Base-by-base conservation (phyloP, 2,113 vertebrate species). In the Toxotes jaculatrix region DNA sequence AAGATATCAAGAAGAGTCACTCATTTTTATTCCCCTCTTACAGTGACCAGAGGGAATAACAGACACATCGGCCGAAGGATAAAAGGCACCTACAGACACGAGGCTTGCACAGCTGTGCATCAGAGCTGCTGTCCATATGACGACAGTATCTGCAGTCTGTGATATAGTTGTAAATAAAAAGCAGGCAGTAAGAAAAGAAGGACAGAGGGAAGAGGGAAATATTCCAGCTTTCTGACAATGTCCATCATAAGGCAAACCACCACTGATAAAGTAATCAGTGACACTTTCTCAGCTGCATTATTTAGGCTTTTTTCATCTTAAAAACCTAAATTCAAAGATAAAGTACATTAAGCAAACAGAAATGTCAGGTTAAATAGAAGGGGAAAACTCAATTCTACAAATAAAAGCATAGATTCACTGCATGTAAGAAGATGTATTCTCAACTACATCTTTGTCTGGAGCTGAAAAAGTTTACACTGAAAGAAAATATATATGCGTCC, bases 1-100 rank as follows among this genome's bases (percentile, higher is more conserved):
- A 83, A 85, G 61, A 75, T 21, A 73, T 87, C 73, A 79, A 75
- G 80, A 82, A 21, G 82, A 79, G 81, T 72, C 69, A 47, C 31
- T 87, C 43, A 13, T 32, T 83, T 82, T 65, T 74, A 47, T 67
- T 73, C 3, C 34, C 53, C 61, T 73, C 36, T 86, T 36, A 63
- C 31, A 4, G 42, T 11, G 63, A 69, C 67, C 36, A 19, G 65
- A 32, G 62, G 47, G 65, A 59, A 57, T 49, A 65, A 63, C 34
- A 69, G 78, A 65, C 80, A 56, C 0, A 56, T 70, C 36, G 55
- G 6, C 42, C 34, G 40, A 55, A 49, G 66, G 67, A 74, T 23
- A 45, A 66, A 72, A 74, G 76, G 64, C 79, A 83, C 72, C 57
- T 60, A 40, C 82, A 69, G 85, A 87, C 59, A 13, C 8, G 1